phyloP scores from a whole-genome alignment of 2,888 invertebrate genomes.

The Dynastes maya region DNA sequence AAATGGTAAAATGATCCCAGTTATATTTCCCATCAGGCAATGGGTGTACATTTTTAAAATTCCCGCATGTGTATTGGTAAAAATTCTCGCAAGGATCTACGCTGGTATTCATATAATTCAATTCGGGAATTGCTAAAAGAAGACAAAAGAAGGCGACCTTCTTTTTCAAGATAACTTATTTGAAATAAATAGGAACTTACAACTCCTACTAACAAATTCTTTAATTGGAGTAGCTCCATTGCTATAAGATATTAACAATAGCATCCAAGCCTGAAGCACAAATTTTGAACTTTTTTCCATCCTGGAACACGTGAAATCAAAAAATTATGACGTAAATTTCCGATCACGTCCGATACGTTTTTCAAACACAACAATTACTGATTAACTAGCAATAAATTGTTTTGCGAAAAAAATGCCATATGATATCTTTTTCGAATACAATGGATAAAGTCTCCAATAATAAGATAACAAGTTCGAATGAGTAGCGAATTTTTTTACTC shows the following conservation, averaged over 20 bases:
- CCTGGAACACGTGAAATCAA: background rate
- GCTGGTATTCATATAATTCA: constrained; percentile 64
- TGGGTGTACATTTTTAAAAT: constrained; percentile 68
- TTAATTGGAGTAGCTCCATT: constrained; percentile 14
- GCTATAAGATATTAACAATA: background rate
- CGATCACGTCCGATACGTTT: background rate
- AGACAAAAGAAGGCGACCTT: background rate
- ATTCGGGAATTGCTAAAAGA: constrained; percentile 62
- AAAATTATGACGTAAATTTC: background rate
- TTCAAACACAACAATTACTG: background rate
- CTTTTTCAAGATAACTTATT: no score
- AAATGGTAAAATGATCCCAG: constrained; percentile 69
- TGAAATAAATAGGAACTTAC: constrained; percentile 17
- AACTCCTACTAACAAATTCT: constrained; percentile 28
- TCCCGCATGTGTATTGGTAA: constrained; percentile 71
- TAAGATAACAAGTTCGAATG: constrained; percentile 25
- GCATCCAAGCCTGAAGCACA: background rate
- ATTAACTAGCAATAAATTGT: no score
- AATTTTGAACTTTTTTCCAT: background rate
- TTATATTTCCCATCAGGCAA: constrained; percentile 63
- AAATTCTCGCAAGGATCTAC: constrained; percentile 71
- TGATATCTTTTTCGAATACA: constrained; percentile 4
- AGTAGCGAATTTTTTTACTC: background rate
- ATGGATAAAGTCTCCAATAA: constrained; percentile 28
- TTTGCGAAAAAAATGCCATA: constrained; percentile 5